phyloP scores from a whole-genome alignment of 2,888 invertebrate species.

The Zele albiditarsus region DNA sequence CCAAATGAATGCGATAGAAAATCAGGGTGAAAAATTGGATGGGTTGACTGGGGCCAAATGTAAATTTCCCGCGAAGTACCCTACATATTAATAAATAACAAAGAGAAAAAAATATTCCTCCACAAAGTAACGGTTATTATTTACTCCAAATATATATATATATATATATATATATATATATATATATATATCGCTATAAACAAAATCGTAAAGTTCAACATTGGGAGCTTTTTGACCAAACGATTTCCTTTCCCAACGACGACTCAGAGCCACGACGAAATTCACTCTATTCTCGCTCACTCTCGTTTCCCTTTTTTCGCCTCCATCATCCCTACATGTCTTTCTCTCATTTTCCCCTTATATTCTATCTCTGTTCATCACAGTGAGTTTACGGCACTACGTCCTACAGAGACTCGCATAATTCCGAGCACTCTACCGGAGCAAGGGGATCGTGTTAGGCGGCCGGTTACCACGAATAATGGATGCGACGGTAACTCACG shows the following conservation, averaged over 20 bases:
- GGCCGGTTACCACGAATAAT: constrained; percentile 64
- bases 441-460: constrained; percentile 49
- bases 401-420: constrained; percentile 35
- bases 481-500: constrained; percentile 65
- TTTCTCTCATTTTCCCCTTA: background rate
- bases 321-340: background rate
- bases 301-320: background rate
- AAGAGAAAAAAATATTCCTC: background rate
- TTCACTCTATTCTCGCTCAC: background rate
- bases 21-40: no score
- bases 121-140: background rate
- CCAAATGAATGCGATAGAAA: no score
- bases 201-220: background rate
- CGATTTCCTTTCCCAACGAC: background rate
- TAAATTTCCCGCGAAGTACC: background rate
- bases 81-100: background rate
- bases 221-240: background rate
- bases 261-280: background rate
- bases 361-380: background rate
- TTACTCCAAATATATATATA: background rate
- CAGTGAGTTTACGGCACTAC: background rate
- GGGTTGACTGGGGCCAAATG: no score
- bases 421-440: constrained; percentile 45
- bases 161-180: no score
- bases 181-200: background rate